These are phyloP conservation scores for Plebejus anna DNA, from an alignment of 2,888 invertebrate species.

Conservation along the genomic window DNA sequence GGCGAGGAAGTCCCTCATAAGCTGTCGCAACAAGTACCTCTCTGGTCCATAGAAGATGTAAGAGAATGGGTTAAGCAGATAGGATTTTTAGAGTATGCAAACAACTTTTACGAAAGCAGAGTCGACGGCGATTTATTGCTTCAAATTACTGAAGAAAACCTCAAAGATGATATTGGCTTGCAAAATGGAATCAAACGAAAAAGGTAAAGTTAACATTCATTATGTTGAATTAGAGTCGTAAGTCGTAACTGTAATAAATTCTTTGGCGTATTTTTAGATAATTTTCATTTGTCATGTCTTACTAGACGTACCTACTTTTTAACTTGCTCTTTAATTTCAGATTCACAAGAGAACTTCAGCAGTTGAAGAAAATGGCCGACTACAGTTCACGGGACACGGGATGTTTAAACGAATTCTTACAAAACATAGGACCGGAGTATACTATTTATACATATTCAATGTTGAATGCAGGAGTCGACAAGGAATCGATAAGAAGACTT, in stretches of 20 bases:
- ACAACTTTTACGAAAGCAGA: constrained; percentile 92
- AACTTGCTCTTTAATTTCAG: constrained; percentile 61
- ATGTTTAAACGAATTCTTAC: constrained; percentile 92
- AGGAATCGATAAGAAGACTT: constrained; percentile 89
- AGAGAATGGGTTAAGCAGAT: constrained; percentile 99
- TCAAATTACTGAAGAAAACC: constrained; percentile 94
- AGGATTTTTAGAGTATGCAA: constrained; percentile 92
- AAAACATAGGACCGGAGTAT: constrained; percentile 91
- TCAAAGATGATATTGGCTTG: constrained; percentile 95
- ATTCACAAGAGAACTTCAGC: constrained; percentile 95
- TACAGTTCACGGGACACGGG: constrained; percentile 96
- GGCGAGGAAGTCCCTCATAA: constrained; percentile 99
- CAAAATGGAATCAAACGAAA: constrained; percentile 95
- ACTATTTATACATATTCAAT: constrained; percentile 98
- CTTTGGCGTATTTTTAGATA: neutral
- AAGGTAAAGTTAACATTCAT: constrained; percentile 72
- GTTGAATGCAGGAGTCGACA: constrained; percentile 97
- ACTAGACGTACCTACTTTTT: neutral
- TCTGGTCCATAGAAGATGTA: constrained; percentile 98
- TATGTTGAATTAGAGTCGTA: neutral
- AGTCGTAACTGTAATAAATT: neutral
- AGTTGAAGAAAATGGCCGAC: constrained; percentile 96
- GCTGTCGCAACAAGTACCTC: constrained; percentile 97
- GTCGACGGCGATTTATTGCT: constrained; percentile 98
- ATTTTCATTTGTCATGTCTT: neutral